A percentile compares a stretch with the other conserved stretches of the same genome.
Conservation (phyloP, 2,797 vertebrate genomes). For the Eulemur albifrons region DNA sequence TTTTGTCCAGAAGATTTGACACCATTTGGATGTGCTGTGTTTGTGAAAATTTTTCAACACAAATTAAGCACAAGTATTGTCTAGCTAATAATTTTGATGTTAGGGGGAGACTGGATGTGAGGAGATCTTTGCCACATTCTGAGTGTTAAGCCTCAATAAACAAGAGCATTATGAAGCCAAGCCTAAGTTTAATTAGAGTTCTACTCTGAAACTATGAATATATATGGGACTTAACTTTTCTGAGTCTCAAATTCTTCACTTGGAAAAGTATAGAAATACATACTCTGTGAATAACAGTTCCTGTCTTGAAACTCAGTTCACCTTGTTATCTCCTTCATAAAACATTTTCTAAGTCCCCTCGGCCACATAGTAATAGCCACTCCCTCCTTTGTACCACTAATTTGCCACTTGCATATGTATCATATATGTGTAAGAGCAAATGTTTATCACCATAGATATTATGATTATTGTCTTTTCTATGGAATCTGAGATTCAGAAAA, state of each 20-base stretch:
- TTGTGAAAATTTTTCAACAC: not conserved
- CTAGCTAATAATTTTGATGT: not conserved
- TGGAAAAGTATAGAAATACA: not conserved
- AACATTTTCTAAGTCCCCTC: not conserved
- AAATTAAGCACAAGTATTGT: not conserved
- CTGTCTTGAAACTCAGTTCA: not conserved
- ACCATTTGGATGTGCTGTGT: not conserved
- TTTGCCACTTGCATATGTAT: not conserved
- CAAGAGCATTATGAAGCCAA: not conserved
- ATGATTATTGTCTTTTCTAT: not conserved
- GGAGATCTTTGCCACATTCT: not conserved
- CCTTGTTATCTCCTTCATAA: not conserved
- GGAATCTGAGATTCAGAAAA: not conserved
- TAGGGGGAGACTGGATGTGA: not conserved
- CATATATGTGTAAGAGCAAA: not conserved
- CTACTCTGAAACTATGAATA: not conserved
- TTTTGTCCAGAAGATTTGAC: not conserved
- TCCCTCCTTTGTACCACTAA: not conserved
- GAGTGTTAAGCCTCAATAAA: not conserved
- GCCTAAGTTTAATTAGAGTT: not conserved
- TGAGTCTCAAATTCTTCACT: not conserved
- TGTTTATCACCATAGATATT: not conserved
- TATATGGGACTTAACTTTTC: not conserved
- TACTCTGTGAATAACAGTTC: not conserved
- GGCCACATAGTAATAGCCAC: not conserved